Evolutionary conservation across 2,888 invertebrate genomes (phyloP), one percentile per base, ranked within the genome.

Genomic region (Sinopyrophorus schimmeli): DNA sequence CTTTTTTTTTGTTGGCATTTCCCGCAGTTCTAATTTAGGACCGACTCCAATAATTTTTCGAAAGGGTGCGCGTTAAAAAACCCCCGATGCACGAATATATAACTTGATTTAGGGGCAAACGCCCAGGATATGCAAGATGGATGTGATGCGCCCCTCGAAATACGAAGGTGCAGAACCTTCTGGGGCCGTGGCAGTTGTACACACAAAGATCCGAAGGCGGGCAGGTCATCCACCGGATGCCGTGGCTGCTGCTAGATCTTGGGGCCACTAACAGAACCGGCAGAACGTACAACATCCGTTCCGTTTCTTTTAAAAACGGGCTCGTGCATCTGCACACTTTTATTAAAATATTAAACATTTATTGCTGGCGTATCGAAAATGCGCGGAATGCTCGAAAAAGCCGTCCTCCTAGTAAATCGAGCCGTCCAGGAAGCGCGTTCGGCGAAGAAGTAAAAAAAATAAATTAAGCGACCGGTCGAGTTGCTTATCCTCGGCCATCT

Each of bases 201-300:
- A 12, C 12, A 27, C 20, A 17, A 23, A 11, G 21, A 40, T 47
- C 34, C 42, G 32, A 42, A 47, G 41, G 39, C 47, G 37, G 34
- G 43, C 40, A 51, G 54, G 50, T 54, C 50, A 47, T 44, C 54
- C 39, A 54, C 54, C 54, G 54, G 54, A 54, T 54, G 50, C 47
- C 31, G 28, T 41, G 31, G n/a, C n/a, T n/a, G n/a, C n/a, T n/a
- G 47, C 46, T 27, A 37, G 30, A 50, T 39, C 44, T 49, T 46
- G 35, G n/a, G 35, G 47, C 47, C 34, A 31, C 50, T 20, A 14
- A 20, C 34, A 34, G 24, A 35, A 37, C 34, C 17, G 35, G 26
- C 10, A 47, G 38, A 38, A 32, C 39, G 34, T 47, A 24, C 28
- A 26, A 46, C 48, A 49, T 53, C 48, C 53, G 53, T 37, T 43